Evolutionary conservation across 2,888 invertebrate species (phyloP), one percentile per base, ranked within the genome.

Genomic region (Dasysyrphus tricinctus): DNA sequence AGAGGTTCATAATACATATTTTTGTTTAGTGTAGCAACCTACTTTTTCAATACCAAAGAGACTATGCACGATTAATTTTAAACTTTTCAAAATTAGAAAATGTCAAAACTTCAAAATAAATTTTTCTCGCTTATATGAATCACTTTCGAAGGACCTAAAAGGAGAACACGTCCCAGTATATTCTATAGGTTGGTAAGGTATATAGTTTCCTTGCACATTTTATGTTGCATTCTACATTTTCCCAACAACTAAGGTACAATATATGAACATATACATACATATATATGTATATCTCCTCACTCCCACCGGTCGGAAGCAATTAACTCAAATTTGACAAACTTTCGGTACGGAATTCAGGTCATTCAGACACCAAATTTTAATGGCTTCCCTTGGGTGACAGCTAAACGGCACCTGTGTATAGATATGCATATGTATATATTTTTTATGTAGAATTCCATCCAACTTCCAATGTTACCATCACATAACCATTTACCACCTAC

Each of bases 261-360:
- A n/a, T n/a, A n/a, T n/a, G n/a, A n/a, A n/a, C n/a, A n/a, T n/a
- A n/a, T n/a, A n/a, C n/a, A n/a, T n/a, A n/a, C n/a, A n/a, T n/a
- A n/a, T n/a, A 5, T 47, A 32, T 2, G 49, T 47, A 19, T 63
- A 77, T 12, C 11, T 51, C 11, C 24, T 29, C 49, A 19, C 54
- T 2, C 5, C 34, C 80, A 9, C 39, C 67, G 65, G 76, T 86
- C 86, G 86, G 79, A 86, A 86, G 86, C 86, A 86, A 86, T 86
- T 86, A 86, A 86, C 81, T 82, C 65, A 69, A 81, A 78, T 82
- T 82, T 82, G 86, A 78, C 86, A 81, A 86, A 70, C 86, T 86
- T 81, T 86, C 56, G 72, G 75, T 72, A 79, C 72, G 59, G 59
- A 79, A 86, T 86, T 82, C 81, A 78, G 86, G 86, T 86, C 86